A percentile compares a stretch with the other conserved stretches of the same genome.
These are phyloP conservation scores for Peromyscus eremicus DNA, from an alignment of 2,797 vertebrate species.

Conservation along the genomic window DNA sequence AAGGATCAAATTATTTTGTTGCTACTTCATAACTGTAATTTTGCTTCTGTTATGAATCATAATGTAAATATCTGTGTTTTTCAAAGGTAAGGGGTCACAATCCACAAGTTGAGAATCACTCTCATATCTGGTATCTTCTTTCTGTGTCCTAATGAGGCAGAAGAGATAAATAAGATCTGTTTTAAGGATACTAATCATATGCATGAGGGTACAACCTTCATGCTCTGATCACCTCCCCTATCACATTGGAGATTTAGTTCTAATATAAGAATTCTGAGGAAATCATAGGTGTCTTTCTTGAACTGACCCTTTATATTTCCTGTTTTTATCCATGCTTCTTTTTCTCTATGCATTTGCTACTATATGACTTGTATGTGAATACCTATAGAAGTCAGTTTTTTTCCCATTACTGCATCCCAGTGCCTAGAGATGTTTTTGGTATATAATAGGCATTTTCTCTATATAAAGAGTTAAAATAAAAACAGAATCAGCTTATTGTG, in stretches of 20 bases:
- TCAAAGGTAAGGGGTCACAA: background rate
- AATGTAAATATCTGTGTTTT: background rate
- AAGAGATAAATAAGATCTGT: background rate
- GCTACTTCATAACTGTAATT: background rate
- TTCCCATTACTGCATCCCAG: background rate
- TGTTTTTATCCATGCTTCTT: background rate
- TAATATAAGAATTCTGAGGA: background rate
- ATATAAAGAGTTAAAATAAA: slow-evolving; percentile 25
- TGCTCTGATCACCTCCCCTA: background rate
- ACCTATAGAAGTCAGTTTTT: background rate
- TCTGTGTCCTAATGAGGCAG: background rate
- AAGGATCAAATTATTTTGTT: background rate
- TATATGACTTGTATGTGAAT: background rate
- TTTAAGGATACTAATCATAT: background rate
- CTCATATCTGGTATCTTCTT: background rate
- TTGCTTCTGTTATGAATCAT: background rate
- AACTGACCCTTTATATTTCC: background rate
- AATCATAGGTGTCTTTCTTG: background rate
- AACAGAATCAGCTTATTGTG: background rate
- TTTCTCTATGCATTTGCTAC: slow-evolving; percentile 1
- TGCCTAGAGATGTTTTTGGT: background rate
- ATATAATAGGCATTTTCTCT: slow-evolving; percentile 16
- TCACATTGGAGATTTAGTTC: background rate
- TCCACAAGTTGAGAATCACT: background rate
- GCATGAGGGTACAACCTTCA: background rate